These are phyloP conservation scores for Spodoptera litura DNA, from an alignment of 1,140 invertebrate species.

Conservation along the genomic window DNA sequence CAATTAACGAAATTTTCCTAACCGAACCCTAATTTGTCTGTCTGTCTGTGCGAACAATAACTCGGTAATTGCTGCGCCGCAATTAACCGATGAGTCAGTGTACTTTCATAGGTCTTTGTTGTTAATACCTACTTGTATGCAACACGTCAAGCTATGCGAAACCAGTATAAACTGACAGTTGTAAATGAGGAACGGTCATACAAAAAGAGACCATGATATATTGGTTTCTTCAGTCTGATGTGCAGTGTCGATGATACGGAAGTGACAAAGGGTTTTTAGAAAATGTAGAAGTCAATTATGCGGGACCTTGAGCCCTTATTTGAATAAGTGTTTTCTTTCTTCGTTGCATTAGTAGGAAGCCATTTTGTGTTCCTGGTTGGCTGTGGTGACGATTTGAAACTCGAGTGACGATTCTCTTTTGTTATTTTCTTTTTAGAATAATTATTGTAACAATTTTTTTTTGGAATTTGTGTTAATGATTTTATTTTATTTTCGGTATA, in stretches of 20 bases:
- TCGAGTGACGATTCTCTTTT: not conserved
- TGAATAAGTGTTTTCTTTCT: slow-evolving; percentile 38
- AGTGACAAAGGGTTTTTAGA: slow-evolving; percentile 41
- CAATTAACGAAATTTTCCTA: slow-evolving; percentile 16
- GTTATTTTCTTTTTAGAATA: not conserved
- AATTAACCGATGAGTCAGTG: slow-evolving; percentile 71
- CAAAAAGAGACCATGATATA: too few relatives aligned
- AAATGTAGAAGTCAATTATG: slow-evolving; percentile 32
- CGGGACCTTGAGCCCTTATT: slow-evolving; percentile 44
- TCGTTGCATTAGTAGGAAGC: not conserved
- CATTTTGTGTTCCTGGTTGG: not conserved
- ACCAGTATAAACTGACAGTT: too few relatives aligned
- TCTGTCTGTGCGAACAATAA: slow-evolving; percentile 61
- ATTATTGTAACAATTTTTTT: too few relatives aligned
- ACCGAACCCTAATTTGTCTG: slow-evolving; percentile 59
- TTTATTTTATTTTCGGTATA: too few relatives aligned
- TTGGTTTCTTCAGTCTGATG: too few relatives aligned
- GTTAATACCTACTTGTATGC: not conserved
- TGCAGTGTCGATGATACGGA: not conserved
- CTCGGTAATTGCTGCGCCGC: slow-evolving; percentile 65
- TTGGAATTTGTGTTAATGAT: too few relatives aligned
- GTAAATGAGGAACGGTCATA: too few relatives aligned
- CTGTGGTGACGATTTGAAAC: not conserved
- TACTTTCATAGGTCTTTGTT: slow-evolving; percentile 65
- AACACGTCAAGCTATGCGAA: too few relatives aligned